Conservation (phyloP, 2,113 vertebrate species). For the Callionymus lyra region DNA sequence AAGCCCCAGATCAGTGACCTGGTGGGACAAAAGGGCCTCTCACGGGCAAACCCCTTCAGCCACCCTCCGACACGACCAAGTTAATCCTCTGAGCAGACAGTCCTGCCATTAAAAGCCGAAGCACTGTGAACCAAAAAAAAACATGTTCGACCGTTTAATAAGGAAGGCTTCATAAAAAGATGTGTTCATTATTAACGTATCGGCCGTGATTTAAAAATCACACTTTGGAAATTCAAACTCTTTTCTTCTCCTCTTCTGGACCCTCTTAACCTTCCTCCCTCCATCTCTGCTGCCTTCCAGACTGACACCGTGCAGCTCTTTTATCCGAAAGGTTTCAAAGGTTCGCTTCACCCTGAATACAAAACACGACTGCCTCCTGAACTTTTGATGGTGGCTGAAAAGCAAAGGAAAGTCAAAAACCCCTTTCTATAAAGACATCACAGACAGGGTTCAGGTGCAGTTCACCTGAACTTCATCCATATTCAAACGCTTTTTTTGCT, state of each 20-base stretch:
- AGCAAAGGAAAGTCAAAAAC: slow-evolving; percentile 62
- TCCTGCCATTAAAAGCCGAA: slow-evolving; percentile 45
- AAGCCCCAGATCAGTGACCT: slow-evolving; percentile 57
- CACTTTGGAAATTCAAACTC: slow-evolving; percentile 40
- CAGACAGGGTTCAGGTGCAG: slow-evolving; percentile 68
- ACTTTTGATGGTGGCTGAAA: slow-evolving; percentile 71
- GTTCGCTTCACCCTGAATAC: slow-evolving; percentile 66
- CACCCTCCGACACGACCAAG: slow-evolving; percentile 56
- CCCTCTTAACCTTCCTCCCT: slow-evolving; percentile 49
- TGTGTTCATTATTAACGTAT: too few species aligned
- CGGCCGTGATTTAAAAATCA: slow-evolving; percentile 39
- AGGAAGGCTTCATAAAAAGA: too few species aligned
- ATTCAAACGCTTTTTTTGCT: slow-evolving; percentile 47
- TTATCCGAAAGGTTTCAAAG: slow-evolving; percentile 71
- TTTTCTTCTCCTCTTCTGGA: slow-evolving; percentile 42
- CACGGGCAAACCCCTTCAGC: slow-evolving; percentile 47
- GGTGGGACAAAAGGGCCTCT: slow-evolving; percentile 53
- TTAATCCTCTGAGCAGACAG: slow-evolving; percentile 53
- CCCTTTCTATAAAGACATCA: slow-evolving; percentile 68
- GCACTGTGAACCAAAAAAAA: too few species aligned
- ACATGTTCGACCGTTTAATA: too few species aligned
- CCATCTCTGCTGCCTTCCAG: slow-evolving; percentile 56
- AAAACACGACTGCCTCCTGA: slow-evolving; percentile 68
- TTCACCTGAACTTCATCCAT: slow-evolving; percentile 65
- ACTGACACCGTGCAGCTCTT: slow-evolving; percentile 61